phyloP scores from a whole-genome alignment of 1,140 invertebrate species.

The Pogonus chalceus region DNA sequence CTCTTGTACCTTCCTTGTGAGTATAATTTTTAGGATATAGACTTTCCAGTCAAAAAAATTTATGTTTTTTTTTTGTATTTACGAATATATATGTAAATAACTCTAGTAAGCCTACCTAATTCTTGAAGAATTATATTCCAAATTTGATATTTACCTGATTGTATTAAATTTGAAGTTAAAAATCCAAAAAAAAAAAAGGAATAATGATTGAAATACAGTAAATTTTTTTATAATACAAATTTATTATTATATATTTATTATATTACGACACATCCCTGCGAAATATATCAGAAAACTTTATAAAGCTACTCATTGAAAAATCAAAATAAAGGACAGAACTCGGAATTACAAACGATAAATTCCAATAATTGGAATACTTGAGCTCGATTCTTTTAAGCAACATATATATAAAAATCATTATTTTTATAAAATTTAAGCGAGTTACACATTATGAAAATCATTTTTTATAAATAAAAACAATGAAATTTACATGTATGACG shows the following conservation, averaged over 20 bases:
- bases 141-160: no score
- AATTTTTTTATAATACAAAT: conserved; percentile 35
- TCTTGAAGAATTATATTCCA: no score
- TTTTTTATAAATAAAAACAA: not conserved
- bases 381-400: conserved; percentile 12
- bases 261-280: conserved; percentile 35
- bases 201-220: not conserved
- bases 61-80: no score
- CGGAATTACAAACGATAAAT: no score
- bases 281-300: conserved; percentile 33
- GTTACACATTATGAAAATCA: not conserved
- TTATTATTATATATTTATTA: conserved; percentile 34
- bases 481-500: not conserved
- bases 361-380: no score
- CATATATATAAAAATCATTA: conserved; percentile 18
- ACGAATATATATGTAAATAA: no score
- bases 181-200: not conserved
- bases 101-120: no score
- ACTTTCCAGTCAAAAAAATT: no score
- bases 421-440: conserved; percentile 9
- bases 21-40: no score
- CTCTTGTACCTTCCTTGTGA: no score
- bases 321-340: conserved; percentile 21
- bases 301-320: conserved; percentile 30
- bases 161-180: no score